Base-by-base conservation (phyloP, 2,888 invertebrate genomes). In the Scaptomyza polygonia region DNA sequence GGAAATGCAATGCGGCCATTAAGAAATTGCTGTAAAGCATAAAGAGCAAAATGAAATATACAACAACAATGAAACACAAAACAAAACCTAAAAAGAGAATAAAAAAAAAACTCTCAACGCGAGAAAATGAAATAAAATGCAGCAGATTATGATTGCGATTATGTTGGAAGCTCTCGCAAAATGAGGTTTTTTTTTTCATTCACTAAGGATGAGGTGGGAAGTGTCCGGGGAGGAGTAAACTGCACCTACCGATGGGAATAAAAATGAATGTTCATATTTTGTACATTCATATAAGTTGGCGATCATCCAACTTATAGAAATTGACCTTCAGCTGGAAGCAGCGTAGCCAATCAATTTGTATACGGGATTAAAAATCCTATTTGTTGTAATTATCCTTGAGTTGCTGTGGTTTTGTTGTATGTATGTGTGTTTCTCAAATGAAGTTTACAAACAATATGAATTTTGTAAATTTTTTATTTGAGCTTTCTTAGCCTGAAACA, bases 91-190 rank as follows among this genome's bases (percentile, higher is more conserved):
- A 48, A 58, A 65, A 16, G 16, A 16, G 9, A 34, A n/a, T 2
- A 34, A 5, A 6, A 32, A 12, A 14, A 14, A 8, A 77, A 69
- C 72, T 16, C 14, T 25, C 25, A 71, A 62, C 77, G 88, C 86
- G 86, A 82, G 86, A 84, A 89, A 89, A 89, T 81, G 77, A 89
- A 89, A 89, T 89, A 88, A 90, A 90, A 89, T 88, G 81, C 84
- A 76, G 84, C 69, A 89, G 89, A 89, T 89, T 89, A 90, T 88
- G 88, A 88, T 89, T 87, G 87, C 79, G 85, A 86, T 82, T 85
- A 89, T 87, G 85, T 68, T 70, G 77, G 70, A 71, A 67, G 69
- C 71, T 67, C 71, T 67, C 63, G 66, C 77, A 62, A 77, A 74
- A 74, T 74, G 73, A 72, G 73, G 72, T n/a, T n/a, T n/a, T n/a